A percentile compares a stretch with the other conserved stretches of the same genome.
Conservation (phyloP, 1,140 invertebrate species). For the Ostrea edulis region DNA sequence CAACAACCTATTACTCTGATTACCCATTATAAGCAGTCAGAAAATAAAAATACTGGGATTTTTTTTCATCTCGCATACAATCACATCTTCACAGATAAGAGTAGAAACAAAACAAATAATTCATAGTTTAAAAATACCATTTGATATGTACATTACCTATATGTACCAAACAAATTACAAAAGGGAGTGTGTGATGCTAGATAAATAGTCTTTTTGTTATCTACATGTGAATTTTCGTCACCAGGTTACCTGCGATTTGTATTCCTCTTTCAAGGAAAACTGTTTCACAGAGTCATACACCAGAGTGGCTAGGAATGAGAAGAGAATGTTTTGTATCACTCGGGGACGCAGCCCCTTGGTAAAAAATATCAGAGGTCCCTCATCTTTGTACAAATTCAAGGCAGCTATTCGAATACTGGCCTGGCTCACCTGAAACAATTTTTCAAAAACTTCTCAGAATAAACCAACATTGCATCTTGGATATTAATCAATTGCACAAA, state of each 20-base stretch:
- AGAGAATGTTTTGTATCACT: conserved; percentile 4
- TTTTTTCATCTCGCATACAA: not conserved
- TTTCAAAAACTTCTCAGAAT: no score
- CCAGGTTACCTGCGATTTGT: not conserved
- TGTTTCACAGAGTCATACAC: conserved; percentile 14
- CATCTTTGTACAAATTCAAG: not conserved
- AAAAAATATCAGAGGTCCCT: not conserved
- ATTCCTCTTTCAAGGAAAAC: conserved; percentile 16
- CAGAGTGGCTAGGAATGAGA: not conserved
- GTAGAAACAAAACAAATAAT: not conserved
- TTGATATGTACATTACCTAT: not conserved
- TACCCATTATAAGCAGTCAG: not conserved
- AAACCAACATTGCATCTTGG: no score
- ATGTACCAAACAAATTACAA: not conserved
- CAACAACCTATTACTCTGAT: not conserved
- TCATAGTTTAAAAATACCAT: not conserved
- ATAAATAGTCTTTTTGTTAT: not conserved
- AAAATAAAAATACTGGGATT: not conserved
- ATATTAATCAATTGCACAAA: no score
- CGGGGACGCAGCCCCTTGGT: conserved; percentile 28
- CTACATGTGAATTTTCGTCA: conserved; percentile 2
- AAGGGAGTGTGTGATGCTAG: not conserved
- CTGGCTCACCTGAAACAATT: not conserved
- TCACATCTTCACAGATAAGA: not conserved
- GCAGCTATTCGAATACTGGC: conserved; percentile 13